These are phyloP conservation scores for Pseudomyrmex dendroicus DNA, from an alignment of 1,140 invertebrate species.

Conservation along the genomic window DNA sequence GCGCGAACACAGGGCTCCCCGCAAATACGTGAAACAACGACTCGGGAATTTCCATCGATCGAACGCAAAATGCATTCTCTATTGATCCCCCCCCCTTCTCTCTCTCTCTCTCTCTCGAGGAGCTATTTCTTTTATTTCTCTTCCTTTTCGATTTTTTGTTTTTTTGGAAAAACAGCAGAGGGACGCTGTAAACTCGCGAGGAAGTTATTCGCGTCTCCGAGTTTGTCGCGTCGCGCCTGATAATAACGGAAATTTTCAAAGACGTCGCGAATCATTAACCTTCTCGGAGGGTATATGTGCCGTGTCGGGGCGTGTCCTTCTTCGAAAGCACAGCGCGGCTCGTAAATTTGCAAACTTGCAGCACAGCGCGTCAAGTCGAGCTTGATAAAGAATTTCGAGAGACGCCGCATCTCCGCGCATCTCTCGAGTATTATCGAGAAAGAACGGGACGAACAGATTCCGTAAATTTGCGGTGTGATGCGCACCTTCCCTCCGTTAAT, in stretches of 20 bases:
- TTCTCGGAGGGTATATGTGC: background rate
- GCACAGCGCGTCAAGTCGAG: constrained; percentile 13
- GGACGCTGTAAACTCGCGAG: background rate
- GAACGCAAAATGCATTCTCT: background rate
- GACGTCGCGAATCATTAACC: constrained; percentile 39
- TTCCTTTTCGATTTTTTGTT: background rate
- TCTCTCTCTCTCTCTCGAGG: background rate
- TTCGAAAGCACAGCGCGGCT: background rate
- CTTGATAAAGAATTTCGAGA: constrained; percentile 40
- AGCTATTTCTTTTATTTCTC: background rate
- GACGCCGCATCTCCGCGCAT: background rate
- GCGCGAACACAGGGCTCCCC: background rate
- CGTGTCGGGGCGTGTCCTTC: constrained; percentile 1
- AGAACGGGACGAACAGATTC: background rate
- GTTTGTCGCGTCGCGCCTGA: background rate
- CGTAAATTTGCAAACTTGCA: constrained; percentile 39
- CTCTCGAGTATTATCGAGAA: background rate
- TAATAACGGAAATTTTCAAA: constrained; percentile 33
- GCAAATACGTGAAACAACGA: background rate
- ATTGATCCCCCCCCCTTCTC: background rate
- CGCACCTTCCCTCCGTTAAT: background rate
- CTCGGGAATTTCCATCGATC: background rate
- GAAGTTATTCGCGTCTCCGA: background rate
- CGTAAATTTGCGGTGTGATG: constrained; percentile 16
- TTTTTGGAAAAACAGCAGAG: background rate